Evolutionary conservation across 1,140 invertebrate genomes (phyloP).

Genomic region (Anoplophora glabripennis): DNA sequence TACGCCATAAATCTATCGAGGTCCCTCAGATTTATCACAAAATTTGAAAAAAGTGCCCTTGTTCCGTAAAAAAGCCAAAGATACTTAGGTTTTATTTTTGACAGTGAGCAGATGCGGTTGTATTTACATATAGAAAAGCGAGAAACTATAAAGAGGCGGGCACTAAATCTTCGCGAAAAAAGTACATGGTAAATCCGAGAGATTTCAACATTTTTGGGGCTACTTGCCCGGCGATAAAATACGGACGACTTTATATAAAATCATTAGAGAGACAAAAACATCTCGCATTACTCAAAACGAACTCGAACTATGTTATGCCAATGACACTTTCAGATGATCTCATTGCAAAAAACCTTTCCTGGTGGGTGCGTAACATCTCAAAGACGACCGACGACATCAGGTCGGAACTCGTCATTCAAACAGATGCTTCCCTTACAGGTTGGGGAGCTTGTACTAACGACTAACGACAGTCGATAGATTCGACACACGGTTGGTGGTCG

Average conservation of each 20-base stretch:
- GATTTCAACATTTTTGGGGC: conserved; percentile 22
- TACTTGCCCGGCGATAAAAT: conserved; percentile 23
- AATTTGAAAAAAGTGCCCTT: conserved; percentile 17
- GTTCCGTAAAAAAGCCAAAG: background rate
- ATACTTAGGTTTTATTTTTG: conserved; percentile 23
- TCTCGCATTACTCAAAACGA: conserved; percentile 4
- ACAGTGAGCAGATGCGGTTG: conserved; percentile 6
- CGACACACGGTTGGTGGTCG: conserved; percentile 10
- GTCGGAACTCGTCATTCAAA: conserved; percentile 2
- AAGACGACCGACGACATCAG: background rate
- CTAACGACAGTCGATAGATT: no score
- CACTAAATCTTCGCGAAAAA: background rate
- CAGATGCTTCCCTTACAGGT: conserved; percentile 12
- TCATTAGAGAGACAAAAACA: conserved; percentile 27
- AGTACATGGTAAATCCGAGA: conserved; percentile 12
- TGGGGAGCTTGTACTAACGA: conserved; percentile 13
- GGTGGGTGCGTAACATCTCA: conserved; percentile 14
- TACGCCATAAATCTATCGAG: conserved; percentile 6
- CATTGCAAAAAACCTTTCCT: conserved; percentile 6
- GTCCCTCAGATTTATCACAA: conserved; percentile 20
- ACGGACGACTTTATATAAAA: conserved; percentile 29
- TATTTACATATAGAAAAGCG: conserved; percentile 11
- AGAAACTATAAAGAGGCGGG: background rate
- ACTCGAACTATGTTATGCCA: conserved; percentile 4
- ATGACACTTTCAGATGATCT: conserved; percentile 1